These are phyloP conservation scores for Enteromius trimaculatus DNA, from an alignment of 2,797 vertebrate species.

Conservation along the genomic window DNA sequence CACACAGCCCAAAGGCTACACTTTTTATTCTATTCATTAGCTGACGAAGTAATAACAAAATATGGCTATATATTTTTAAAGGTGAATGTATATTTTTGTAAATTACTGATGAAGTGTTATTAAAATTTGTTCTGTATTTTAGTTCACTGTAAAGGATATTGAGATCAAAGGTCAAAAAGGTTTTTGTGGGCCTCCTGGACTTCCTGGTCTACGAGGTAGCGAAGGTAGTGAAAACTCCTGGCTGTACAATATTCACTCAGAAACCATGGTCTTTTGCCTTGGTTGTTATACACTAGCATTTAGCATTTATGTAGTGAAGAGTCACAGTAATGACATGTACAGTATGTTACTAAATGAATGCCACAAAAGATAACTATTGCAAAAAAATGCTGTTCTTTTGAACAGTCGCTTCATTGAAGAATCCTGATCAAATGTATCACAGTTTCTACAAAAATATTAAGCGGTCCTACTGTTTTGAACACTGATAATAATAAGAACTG, in stretches of 20 bases:
- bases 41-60: background rate
- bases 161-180: conserved; percentile 48
- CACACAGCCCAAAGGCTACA: background rate
- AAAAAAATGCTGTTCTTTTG: background rate
- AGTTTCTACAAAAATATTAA: background rate
- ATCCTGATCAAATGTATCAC: background rate
- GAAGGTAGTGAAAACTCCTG: conserved; percentile 33
- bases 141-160: background rate
- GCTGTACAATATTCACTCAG: background rate
- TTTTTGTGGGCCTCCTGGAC: conserved; percentile 39
- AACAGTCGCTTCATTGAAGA: background rate
- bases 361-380: background rate
- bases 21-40: background rate
- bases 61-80: background rate
- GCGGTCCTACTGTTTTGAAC: background rate
- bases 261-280: background rate
- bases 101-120: background rate
- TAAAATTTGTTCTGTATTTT: background rate
- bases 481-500: background rate
- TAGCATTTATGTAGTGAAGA: background rate
- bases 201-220: conserved; percentile 30
- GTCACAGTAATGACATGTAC: too few species aligned
- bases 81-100: background rate
- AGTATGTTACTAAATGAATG: background rate
- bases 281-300: too few species aligned